Percentiles rank a stretch among this genome's conserved stretches.
Evolutionary conservation across 2,888 invertebrate species (phyloP).

Genomic region (Cataglyphis altisquamis): DNA sequence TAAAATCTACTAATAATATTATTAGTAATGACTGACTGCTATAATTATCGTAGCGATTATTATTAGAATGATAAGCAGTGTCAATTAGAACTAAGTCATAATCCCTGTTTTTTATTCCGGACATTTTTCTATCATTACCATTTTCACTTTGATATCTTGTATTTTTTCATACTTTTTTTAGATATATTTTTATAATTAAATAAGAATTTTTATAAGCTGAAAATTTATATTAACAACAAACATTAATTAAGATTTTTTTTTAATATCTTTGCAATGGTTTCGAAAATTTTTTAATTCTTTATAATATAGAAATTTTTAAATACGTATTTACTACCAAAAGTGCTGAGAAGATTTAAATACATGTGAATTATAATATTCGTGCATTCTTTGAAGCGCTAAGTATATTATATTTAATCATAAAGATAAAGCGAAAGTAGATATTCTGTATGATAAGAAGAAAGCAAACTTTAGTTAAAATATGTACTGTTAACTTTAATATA

Average conservation of each 20-base stretch:
- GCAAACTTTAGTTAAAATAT: not conserved
- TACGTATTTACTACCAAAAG: constrained; percentile 17
- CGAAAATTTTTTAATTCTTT: not conserved
- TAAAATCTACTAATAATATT: constrained; percentile 10
- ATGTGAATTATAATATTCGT: constrained; percentile 24
- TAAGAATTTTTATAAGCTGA: constrained; percentile 30
- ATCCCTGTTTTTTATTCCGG: not conserved
- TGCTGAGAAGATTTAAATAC: constrained; percentile 22
- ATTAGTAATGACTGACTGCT: constrained; percentile 3
- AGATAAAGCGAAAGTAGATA: constrained; percentile 10
- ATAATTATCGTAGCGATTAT: constrained; percentile 25
- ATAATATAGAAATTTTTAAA: not conserved
- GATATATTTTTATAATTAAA: not conserved
- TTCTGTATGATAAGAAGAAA: not conserved
- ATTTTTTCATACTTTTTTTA: not conserved
- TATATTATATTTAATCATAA: constrained; percentile 1
- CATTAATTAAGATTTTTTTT: constrained; percentile 13
- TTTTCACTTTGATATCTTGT: constrained; percentile 2
- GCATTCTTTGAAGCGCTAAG: constrained; percentile 16
- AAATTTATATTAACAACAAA: constrained; percentile 7
- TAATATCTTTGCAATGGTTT: not conserved
- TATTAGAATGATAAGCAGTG: constrained; percentile 6
- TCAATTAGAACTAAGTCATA: constrained; percentile 1
- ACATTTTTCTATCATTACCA: not conserved
- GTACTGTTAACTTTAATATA: constrained; percentile 5